These are phyloP conservation scores for Stichodactyla helianthus DNA, from an alignment of 64 coral and sea anemone species.

Conservation along the genomic window DNA sequence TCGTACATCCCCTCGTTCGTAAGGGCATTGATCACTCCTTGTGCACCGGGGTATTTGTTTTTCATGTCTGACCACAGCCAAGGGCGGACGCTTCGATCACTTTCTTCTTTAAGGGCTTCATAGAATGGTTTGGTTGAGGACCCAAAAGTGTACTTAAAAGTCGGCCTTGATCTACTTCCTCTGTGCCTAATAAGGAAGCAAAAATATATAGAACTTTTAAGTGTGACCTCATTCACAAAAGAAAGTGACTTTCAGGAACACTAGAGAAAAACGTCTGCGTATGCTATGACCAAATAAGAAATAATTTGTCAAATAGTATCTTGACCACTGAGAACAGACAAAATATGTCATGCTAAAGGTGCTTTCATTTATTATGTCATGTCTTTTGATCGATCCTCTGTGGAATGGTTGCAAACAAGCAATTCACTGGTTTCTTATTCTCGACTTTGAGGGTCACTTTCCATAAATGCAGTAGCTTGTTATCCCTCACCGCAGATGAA, in stretches of 20 bases:
- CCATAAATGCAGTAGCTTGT: too few relatives aligned
- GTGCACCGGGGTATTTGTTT: neutral
- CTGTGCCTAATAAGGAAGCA: slow-evolving; percentile 6
- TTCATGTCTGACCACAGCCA: slow-evolving; percentile 64
- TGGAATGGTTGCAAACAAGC: too few relatives aligned
- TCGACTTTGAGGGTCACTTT: too few relatives aligned
- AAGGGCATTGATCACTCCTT: slow-evolving; percentile 16
- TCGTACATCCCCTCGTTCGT: slow-evolving; percentile 44
- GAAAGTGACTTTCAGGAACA: neutral
- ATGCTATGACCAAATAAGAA: too few relatives aligned
- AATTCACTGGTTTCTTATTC: too few relatives aligned
- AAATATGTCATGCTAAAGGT: too few relatives aligned
- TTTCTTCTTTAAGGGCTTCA: slow-evolving; percentile 40
- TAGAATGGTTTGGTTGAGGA: slow-evolving; percentile 29
- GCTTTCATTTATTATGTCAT: too few relatives aligned
- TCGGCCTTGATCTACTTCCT: slow-evolving; percentile 19
- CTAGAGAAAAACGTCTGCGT: neutral
- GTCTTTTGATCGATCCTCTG: too few relatives aligned
- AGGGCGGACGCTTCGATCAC: slow-evolving; percentile 24
- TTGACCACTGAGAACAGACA: too few relatives aligned
- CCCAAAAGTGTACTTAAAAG: slow-evolving; percentile 36
- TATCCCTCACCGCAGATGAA: too few relatives aligned
- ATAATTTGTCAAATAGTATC: too few relatives aligned
- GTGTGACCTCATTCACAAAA: neutral
- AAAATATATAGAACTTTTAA: neutral